Base-by-base conservation (phyloP, 2,113 vertebrate genomes). In the Nycticryphes semicollaris region DNA sequence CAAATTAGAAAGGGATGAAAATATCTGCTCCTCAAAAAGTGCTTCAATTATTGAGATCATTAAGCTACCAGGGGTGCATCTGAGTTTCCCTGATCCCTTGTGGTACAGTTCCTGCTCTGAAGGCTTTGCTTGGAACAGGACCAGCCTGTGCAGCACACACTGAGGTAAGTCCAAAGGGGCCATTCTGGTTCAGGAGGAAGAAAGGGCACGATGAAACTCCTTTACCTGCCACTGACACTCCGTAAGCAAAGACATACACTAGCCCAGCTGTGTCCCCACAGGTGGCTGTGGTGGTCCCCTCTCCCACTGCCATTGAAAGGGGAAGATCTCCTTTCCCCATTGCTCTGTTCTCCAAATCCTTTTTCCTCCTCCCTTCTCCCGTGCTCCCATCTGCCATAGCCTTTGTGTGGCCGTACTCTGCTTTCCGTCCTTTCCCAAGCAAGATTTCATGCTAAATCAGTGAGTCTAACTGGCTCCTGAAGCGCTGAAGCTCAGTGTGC, bases 1-100 rank as follows among this genome's bases (percentile, higher is more conserved):
- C 79, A 95, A 89, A 95, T 90, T 84, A 91, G 90, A 93, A 93
- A 72, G 59, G 64, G 72, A 68, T 88, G 70, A 91, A 92, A 89
- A 91, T 51, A 68, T 37, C 90, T 92, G 54, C 53, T 87, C 43
- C 80, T 94, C 94, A 62, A 84, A 62, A 84, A 93, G 89, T 20
- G 28, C 21, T 63, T 66, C 77, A 73, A 1, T 83, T 62, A 41
- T 17, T 39, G 89, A 82, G 37, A 53, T 28, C 41, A 33, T 79
- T 35, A 62, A 20, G 16, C 31, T 94, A 6, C 50, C 0, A 0
- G n/a, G 59, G 41, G 45, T 77, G 79, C 63, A 72, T 6, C 43
- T 31, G 84, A 62, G 66, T 81, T 92, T 83, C 87, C 69, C 21
- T n/a, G 37, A 35, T 62, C 78, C 56, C 76, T 9, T 1, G 0